Conservation (phyloP, 1,140 invertebrate genomes). For the Littorina saxatilis region DNA sequence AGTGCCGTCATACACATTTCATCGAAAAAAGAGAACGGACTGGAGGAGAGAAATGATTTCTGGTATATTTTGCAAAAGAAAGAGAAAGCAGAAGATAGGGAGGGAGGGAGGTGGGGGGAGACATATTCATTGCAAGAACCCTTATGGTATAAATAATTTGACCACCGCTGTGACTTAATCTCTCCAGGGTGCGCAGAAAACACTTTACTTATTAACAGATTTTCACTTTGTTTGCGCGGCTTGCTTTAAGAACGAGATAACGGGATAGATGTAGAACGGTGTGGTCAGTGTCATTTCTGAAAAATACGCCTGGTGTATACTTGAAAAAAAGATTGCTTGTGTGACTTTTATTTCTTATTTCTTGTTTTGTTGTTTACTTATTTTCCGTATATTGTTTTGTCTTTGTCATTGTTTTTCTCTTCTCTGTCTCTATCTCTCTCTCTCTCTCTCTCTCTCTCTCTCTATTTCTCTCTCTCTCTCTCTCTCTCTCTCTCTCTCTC, state of each 20-base stretch:
- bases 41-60: neutral
- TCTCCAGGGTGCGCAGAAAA: too few relatives aligned
- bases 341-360: neutral
- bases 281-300: too few relatives aligned
- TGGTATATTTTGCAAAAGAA: neutral
- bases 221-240: too few relatives aligned
- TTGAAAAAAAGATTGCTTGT: too few relatives aligned
- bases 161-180: neutral
- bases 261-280: too few relatives aligned
- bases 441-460: neutral
- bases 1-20: neutral
- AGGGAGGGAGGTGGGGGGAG: too few relatives aligned
- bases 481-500: neutral
- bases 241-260: too few relatives aligned
- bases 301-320: too few relatives aligned
- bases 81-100: too few relatives aligned
- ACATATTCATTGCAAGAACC: neutral
- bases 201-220: too few relatives aligned
- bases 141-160: conserved; percentile 1
- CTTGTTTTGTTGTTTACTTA: too few relatives aligned
- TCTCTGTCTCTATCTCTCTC: too few relatives aligned
- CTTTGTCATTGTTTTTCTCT: neutral
- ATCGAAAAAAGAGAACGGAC: neutral
- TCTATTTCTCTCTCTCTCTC: neutral
- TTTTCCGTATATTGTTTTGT: neutral